Base-by-base conservation (phyloP, 2,113 vertebrate genomes). In the Rhinolophus ferrumequinum region DNA sequence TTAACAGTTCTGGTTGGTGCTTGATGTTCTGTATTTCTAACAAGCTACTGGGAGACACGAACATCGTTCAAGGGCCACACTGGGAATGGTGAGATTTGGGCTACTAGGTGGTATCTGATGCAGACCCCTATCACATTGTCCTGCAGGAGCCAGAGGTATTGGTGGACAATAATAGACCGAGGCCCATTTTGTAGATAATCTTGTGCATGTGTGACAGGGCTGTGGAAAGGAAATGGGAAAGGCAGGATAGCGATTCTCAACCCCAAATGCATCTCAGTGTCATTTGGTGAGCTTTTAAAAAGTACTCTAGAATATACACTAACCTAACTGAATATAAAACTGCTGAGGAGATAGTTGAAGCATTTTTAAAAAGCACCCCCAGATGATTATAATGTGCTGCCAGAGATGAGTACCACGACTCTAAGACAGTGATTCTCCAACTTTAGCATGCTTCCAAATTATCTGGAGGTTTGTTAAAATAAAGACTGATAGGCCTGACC, bases 1-100 rank as follows among this genome's bases (percentile, higher is more conserved):
- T 16, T 33, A 82, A 2, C 28, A 73, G 24, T 8, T 95, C 72
- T 77, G 14, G 18, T 13, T 95, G 76, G 76, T 88, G 18, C 41
- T 67, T 85, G 44, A 70, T 44, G 73, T 62, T 94, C 62, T 83
- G 3, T 15, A 38, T 97, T 90, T 95, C 70, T 84, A 88, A 24
- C 24, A 94, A 80, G 30, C 6, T 35, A 16, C 35, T 9, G 13
- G 2, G 10, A 2, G 50, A 64, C 72, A 18, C 5, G 70, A 70
- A 64, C 1, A 28, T 75, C 79, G 30, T 56, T 70, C 69, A 35
- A 67, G 26, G 11, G 38, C 9, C 3, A 22, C 2, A 26, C 14
- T 64, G 67, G 64, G 76, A 93, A 80, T 56, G 67, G 5, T 62
- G 54, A 72, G n/a, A 14, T 47, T 92, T 67, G 15, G 26, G 12